Evolutionary conservation across 1,140 invertebrate species (phyloP).

Genomic region (Acromyrmex echinatior): DNA sequence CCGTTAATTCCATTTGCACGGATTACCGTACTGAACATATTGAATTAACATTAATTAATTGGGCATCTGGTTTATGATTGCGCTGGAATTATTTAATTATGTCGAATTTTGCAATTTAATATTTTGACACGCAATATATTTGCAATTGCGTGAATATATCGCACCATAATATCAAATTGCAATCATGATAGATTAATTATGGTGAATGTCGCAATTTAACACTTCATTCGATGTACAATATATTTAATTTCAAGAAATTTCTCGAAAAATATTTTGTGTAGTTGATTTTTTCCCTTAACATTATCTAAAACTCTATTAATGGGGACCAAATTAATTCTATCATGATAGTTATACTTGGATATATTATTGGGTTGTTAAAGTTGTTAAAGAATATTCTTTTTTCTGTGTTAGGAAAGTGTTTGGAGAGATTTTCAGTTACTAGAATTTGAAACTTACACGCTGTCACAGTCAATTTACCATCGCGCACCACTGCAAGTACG

Average conservation of each 20-base stretch:
- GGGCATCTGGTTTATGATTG: slow-evolving; percentile 41
- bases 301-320: not conserved
- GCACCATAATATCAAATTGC: slow-evolving; percentile 28
- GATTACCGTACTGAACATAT: slow-evolving; percentile 33
- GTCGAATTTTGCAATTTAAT: slow-evolving; percentile 50
- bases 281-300: not conserved
- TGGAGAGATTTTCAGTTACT: slow-evolving; percentile 27
- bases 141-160: slow-evolving; percentile 33
- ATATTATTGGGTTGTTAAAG: not conserved
- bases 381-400: not conserved
- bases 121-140: slow-evolving; percentile 39
- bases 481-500: not conserved
- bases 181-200: slow-evolving; percentile 30
- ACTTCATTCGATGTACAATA: not conserved
- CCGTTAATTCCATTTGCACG: slow-evolving; percentile 38
- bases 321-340: not conserved
- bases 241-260: not conserved
- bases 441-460: slow-evolving; percentile 23
- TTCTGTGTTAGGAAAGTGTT: not conserved
- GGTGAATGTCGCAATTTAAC: not conserved
- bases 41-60: slow-evolving; percentile 56
- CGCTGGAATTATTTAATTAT: slow-evolving; percentile 50
- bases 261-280: not conserved
- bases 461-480: slow-evolving; percentile 41
- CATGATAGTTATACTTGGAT: not conserved